A percentile compares a stretch with the other conserved stretches of the same genome.
phyloP scores from a whole-genome alignment of 2,888 invertebrate genomes.

The Pseudanteris insignis region DNA sequence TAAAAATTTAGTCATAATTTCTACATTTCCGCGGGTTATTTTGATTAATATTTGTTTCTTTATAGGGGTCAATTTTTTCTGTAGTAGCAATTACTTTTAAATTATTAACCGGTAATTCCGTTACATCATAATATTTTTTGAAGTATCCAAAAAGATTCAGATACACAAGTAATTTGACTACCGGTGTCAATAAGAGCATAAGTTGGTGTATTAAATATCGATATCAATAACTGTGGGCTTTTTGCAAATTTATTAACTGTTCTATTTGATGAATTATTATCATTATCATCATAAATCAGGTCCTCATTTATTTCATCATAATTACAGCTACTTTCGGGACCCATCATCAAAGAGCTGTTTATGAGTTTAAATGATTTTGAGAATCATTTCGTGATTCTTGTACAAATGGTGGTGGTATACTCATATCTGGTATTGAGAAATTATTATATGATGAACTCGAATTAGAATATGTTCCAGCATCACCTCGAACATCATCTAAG shows the following conservation, averaged over 20 bases:
- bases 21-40: no score
- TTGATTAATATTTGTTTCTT: slow-evolving; percentile 7
- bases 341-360: neutral
- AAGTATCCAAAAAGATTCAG: neutral
- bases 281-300: neutral
- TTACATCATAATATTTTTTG: neutral
- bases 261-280: neutral
- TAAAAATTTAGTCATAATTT: no score
- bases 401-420: slow-evolving; percentile 3
- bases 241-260: neutral
- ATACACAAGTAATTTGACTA: slow-evolving; percentile 3
- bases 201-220: neutral
- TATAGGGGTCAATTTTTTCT: slow-evolving; percentile 1
- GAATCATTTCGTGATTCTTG: no score
- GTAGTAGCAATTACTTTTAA: neutral
- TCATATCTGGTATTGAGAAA: slow-evolving; percentile 3
- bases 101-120: slow-evolving; percentile 1
- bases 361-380: slow-evolving; percentile 1
- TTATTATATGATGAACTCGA: no score
- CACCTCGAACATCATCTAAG: no score
- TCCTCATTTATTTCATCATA: neutral
- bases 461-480: no score
- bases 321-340: neutral
- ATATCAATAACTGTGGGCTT: slow-evolving; percentile 1
- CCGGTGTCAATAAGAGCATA: slow-evolving; percentile 1